These are phyloP conservation scores for Cryptotis parvus DNA, from an alignment of 2,113 vertebrate species.

Conservation along the genomic window DNA sequence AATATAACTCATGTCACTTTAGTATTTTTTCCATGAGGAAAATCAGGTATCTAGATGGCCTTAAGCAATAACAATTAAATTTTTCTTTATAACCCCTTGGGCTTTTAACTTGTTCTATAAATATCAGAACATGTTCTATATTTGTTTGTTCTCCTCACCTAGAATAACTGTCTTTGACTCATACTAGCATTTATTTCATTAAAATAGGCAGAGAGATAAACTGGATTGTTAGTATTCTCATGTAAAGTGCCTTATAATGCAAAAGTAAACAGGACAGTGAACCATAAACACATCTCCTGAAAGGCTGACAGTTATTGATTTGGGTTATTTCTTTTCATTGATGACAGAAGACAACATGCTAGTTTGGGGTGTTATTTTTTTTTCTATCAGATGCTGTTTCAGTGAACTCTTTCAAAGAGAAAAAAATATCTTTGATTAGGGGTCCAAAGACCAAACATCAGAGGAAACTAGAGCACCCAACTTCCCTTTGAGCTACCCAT, in stretches of 20 bases:
- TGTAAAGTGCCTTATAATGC: constrained; percentile 81
- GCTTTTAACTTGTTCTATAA: constrained; percentile 67
- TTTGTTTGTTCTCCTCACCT: constrained; percentile 72
- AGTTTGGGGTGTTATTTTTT: neutral
- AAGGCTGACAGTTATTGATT: constrained; percentile 70
- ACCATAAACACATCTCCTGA: constrained; percentile 73
- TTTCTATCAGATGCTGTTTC: neutral
- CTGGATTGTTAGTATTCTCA: constrained; percentile 69
- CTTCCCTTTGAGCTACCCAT: neutral
- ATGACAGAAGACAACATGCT: constrained; percentile 38
- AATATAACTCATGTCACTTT: constrained; percentile 66
- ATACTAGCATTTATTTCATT: constrained; percentile 68
- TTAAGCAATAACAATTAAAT: constrained; percentile 72
- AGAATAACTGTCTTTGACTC: constrained; percentile 71
- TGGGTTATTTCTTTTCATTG: constrained; percentile 60
- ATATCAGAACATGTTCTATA: constrained; percentile 67
- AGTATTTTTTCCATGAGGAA: constrained; percentile 56
- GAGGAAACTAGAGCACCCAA: neutral
- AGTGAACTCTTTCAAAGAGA: neutral
- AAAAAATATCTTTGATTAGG: constrained; percentile 26
- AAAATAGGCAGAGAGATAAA: constrained; percentile 59
- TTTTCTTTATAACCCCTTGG: constrained; percentile 38
- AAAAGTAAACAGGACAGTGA: constrained; percentile 69
- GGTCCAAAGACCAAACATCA: constrained; percentile 27
- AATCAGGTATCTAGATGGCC: constrained; percentile 76